Conservation (phyloP, 1,140 invertebrate genomes). For the Dreissena polymorpha region DNA sequence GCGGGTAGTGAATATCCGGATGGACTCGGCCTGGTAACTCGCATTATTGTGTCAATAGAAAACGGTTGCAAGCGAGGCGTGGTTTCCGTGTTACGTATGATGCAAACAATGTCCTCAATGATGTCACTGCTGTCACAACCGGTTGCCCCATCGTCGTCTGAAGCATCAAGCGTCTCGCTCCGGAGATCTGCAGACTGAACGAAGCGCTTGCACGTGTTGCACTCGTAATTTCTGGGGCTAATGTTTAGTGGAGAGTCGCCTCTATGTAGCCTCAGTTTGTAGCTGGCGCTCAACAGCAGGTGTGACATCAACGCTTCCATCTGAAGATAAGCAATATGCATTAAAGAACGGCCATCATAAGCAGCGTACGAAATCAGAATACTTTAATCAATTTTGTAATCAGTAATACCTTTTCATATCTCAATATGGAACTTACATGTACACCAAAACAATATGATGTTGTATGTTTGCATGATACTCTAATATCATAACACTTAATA, state of each 20-base stretch:
- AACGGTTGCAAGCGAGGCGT: constrained; percentile 17
- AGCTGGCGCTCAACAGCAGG: constrained; percentile 16
- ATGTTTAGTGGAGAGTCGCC: constrained; percentile 12
- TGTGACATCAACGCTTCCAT: constrained; percentile 46
- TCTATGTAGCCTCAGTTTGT: background rate
- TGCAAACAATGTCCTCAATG: constrained; percentile 8
- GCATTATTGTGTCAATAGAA: constrained; percentile 27
- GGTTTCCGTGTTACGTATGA: constrained; percentile 6
- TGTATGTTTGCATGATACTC: too few relatives aligned
- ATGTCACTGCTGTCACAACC: background rate
- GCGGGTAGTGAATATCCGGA: constrained; percentile 7
- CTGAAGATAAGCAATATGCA: too few relatives aligned
- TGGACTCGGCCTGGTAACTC: background rate
- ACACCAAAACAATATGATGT: too few relatives aligned
- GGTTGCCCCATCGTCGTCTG: background rate
- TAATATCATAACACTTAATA: too few relatives aligned
- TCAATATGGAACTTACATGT: too few relatives aligned
- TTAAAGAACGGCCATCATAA: too few relatives aligned
- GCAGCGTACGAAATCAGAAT: too few relatives aligned
- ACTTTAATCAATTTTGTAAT: too few relatives aligned
- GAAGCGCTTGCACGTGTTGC: constrained; percentile 28
- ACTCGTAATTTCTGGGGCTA: background rate
- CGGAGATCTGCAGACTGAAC: constrained; percentile 26
- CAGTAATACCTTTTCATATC: too few relatives aligned
- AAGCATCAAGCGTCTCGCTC: background rate